phyloP scores from a whole-genome alignment of 2,888 invertebrate genomes.

The Cryptocephalus primarius region DNA sequence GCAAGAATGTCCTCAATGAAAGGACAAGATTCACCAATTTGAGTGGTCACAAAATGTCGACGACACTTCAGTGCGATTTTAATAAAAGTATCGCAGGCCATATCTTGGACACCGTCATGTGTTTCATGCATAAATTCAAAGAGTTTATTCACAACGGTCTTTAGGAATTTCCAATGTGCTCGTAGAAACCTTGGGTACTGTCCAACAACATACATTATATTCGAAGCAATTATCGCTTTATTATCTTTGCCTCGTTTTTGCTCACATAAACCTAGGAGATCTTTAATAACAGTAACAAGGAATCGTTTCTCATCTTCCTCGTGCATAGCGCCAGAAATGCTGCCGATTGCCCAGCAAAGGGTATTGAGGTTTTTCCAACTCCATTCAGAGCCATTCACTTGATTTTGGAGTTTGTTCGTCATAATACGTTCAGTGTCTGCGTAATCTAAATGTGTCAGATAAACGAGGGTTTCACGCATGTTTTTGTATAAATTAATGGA shows the following conservation, averaged over 20 bases:
- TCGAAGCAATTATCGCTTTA: slow-evolving; percentile 98
- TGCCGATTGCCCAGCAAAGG: slow-evolving; percentile 98
- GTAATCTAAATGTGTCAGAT: slow-evolving; percentile 97
- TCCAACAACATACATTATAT: slow-evolving; percentile 99
- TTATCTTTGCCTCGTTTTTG: slow-evolving; percentile 99
- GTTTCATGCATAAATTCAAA: slow-evolving; percentile 99
- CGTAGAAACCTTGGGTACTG: slow-evolving; percentile 97
- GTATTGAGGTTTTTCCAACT: slow-evolving; percentile 99
- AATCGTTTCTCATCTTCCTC: slow-evolving; percentile 99
- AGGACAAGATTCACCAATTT: slow-evolving; percentile 91
- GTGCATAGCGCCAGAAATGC: slow-evolving; percentile 82
- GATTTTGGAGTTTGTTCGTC: slow-evolving; percentile 96
- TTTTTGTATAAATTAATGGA: slow-evolving; percentile 98
- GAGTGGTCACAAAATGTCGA: slow-evolving; percentile 93
- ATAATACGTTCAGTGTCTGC: slow-evolving; percentile 96
- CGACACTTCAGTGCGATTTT: slow-evolving; percentile 98
- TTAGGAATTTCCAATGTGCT: slow-evolving; percentile 99
- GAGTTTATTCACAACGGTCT: slow-evolving; percentile 98
- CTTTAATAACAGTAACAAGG: slow-evolving; percentile 96
- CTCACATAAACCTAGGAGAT: slow-evolving; percentile 92
- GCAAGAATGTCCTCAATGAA: slow-evolving; percentile 98
- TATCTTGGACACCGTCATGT: slow-evolving; percentile 99
- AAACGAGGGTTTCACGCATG: slow-evolving; percentile 96
- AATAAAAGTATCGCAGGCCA: slow-evolving; percentile 99
- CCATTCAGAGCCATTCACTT: slow-evolving; percentile 98